Evolutionary conservation across 2,113 vertebrate species (phyloP), one percentile per base, ranked within the genome.

Genomic region (Mesitornis unicolor): DNA sequence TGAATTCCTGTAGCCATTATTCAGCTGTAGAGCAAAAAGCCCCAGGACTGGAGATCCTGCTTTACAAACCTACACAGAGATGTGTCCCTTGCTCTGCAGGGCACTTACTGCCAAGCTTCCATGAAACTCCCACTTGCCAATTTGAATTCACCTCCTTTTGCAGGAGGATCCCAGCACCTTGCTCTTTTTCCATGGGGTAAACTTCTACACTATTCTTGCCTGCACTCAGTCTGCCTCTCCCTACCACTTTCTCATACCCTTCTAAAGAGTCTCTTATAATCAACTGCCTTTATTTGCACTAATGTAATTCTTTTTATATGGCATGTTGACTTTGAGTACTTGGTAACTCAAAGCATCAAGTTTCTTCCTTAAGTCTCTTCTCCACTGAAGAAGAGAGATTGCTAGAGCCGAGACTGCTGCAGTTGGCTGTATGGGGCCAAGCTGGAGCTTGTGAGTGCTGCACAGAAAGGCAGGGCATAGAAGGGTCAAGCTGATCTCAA

Each of bases 71-170:
- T 2, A 4, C 10, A 1, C 20, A 14, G 56, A 54, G 16, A 11
- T 0, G 0, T 1, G 28, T 13, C 63, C 65, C 42, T 26, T 4
- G 22, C 48, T 60, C 40, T 19, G 33, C 2, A 1, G 54, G 54
- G 42, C 29, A 13, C 57, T 56, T 16, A 3, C 24, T 29, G 50
- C 38, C 29, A 11, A 45, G 42, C 43, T 21, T 13, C 40, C 13
- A 7, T 2, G 13, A 51, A 42, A 24, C 13, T 43, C 42, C 10
- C 10, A 11, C 28, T 57, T 36, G 7, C 60, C n/a, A 6, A 1
- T 35, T 18, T 16, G 40, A 73, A 26, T 33, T 59, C 45, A 1
- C 11, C 54, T 5, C 1, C 40, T 17, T 29, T 7, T 9, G 10
- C 43, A 28, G 50, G 24, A 51, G 48, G 42, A 85, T 22, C 10